Conservation (phyloP, 2,113 vertebrate genomes). For the Chitala chitala region DNA sequence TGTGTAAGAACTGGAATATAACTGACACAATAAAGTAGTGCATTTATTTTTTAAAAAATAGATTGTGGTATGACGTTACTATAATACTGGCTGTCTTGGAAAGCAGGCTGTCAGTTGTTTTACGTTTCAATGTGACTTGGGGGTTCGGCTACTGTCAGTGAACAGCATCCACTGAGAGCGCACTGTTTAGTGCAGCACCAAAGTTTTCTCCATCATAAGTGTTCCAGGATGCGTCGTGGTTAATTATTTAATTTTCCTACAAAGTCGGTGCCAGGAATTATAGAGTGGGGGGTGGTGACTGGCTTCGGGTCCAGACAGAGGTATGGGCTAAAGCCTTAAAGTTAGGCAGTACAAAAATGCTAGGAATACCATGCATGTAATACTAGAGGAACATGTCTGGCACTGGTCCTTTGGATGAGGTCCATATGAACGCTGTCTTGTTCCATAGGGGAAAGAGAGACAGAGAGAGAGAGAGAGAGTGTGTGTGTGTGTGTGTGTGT, state of each 20-base stretch:
- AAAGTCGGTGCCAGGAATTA: neutral
- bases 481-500: constrained; percentile 19
- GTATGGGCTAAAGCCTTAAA: neutral
- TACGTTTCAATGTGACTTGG: too few relatives aligned
- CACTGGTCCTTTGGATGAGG: constrained; percentile 9
- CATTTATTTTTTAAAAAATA: too few relatives aligned
- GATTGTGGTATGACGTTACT: too few relatives aligned
- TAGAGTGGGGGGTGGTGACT: neutral
- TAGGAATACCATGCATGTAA: constrained; percentile 22
- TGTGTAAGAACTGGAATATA: too few relatives aligned
- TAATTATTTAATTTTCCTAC: constrained; percentile 14
- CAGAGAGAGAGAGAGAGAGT: constrained; percentile 12
- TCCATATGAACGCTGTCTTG: constrained; percentile 1
- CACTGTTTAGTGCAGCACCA: neutral
- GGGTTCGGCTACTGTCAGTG: too few relatives aligned
- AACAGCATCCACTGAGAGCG: neutral
- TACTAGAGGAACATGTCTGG: constrained; percentile 14
- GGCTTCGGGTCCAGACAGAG: constrained; percentile 2
- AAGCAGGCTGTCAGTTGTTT: too few relatives aligned
- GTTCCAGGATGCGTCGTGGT: neutral
- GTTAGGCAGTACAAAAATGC: constrained; percentile 13
- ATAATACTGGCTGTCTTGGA: too few relatives aligned
- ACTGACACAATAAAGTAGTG: too few relatives aligned
- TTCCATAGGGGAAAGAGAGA: neutral
- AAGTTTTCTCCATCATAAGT: neutral